These are phyloP conservation scores for Brachionus rubens DNA, from an alignment of 1,140 invertebrate species.

Conservation along the genomic window DNA sequence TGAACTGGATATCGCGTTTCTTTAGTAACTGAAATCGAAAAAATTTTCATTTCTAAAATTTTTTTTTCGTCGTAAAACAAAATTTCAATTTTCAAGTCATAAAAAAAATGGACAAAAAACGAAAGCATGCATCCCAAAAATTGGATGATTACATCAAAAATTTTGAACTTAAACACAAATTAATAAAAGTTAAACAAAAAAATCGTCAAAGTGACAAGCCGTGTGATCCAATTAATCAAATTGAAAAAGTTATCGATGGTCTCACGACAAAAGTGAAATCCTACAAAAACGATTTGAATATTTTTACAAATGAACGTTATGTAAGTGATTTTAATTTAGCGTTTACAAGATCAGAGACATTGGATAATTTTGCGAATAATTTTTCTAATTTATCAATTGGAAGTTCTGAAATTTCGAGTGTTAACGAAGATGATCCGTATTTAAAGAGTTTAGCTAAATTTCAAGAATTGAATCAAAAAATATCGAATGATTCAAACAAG, in stretches of 20 bases:
- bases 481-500: background rate
- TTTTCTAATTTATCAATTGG: constrained; percentile 3
- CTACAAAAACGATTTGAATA: background rate
- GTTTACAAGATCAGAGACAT: background rate
- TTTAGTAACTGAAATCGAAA: too few relatives aligned
- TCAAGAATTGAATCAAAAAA: constrained; percentile 26
- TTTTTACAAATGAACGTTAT: background rate
- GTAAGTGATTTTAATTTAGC: too few relatives aligned
- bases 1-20: too few relatives aligned
- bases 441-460: constrained; percentile 35
- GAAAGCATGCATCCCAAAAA: background rate
- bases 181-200: background rate
- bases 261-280: background rate
- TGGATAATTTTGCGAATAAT: background rate
- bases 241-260: constrained; percentile 11
- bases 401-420: background rate
- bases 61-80: too few relatives aligned
- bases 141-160: constrained; percentile 24
- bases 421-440: constrained; percentile 10
- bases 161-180: constrained; percentile 15
- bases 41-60: too few relatives aligned
- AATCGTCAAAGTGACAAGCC: background rate
- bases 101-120: background rate
- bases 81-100: too few relatives aligned
- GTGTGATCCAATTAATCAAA: background rate